Base-by-base conservation (phyloP, 1,140 invertebrate species). In the Halyomorpha halys region DNA sequence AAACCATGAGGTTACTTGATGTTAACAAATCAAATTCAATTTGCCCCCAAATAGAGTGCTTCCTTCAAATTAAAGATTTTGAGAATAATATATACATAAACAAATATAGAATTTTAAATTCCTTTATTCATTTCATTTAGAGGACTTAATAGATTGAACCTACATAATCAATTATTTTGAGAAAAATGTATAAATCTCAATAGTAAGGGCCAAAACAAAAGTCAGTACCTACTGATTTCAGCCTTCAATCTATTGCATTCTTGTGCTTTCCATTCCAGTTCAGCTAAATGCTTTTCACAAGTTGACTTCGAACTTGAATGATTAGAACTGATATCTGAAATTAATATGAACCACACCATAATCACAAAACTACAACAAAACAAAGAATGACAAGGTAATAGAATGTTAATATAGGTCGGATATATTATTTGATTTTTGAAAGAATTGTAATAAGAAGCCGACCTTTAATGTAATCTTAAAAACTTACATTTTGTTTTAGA, bases 201-300 rank as follows among this genome's bases (percentile, higher is more conserved):
- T 49, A 18, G 18, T 47, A 47, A 15, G 4, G 3, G 18, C 3
- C 2, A 47, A 16, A 16, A 19, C 14, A 5, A 9, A 56, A 27
- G 1, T 11, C 34, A 39, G 34, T 56, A 56, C 53, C 53, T 56
- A 16, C 15, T 19, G 21, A 23, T 25, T 56, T 56, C 53, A 25
- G 23, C 23, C 23, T 56, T 56, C 9, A 56, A 23, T 25, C 23
- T 56, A 25, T 56, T 56, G 53, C 23, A 56, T 56, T 56, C 53
- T 15, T 56, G 4, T 27, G 18, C 23, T 25, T 56, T 56, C 53
- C 53, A 56, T 21, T 56, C 23, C 15, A 56, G 23, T 15, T 56
- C 19, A 21, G 6, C 15, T 16, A 56, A 11, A 23, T 23, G 23
- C 23, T 23, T 56, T 21, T 56, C 23, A 56, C 23, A 23, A 23